A percentile compares a stretch with the other conserved stretches of the same genome.
phyloP scores from a whole-genome alignment of 2,888 invertebrate species.

The Catonia carolina region DNA sequence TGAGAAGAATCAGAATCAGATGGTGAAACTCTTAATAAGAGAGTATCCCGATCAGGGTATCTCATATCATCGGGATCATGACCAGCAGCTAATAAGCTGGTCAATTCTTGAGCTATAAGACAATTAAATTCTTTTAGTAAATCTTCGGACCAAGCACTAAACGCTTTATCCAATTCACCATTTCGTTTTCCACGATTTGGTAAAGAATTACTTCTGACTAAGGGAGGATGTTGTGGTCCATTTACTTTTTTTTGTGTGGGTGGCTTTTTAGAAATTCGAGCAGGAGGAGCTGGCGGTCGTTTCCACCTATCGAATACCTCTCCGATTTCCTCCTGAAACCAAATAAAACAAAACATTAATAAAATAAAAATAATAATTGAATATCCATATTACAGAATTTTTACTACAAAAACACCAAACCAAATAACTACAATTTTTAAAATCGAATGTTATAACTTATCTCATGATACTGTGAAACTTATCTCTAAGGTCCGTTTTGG shows the following conservation, averaged over 20 bases:
- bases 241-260: constrained; percentile 16
- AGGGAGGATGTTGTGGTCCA: constrained; percentile 9
- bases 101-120: constrained; percentile 33
- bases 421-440: no score
- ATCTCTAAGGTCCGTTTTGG: no score
- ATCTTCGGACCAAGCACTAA: constrained; percentile 35
- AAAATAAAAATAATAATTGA: no score
- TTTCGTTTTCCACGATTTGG: constrained; percentile 18
- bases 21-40: no score
- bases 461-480: no score
- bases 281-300: constrained; percentile 19
- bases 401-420: no score
- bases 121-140: constrained; percentile 37
- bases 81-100: constrained; percentile 12
- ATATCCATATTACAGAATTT: no score
- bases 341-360: constrained; percentile 24
- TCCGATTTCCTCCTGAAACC: constrained; percentile 40
- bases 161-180: constrained; percentile 24
- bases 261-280: constrained; percentile 17
- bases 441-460: no score
- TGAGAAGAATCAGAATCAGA: no score
- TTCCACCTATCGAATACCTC: constrained; percentile 41
- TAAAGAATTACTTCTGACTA: constrained; percentile 17
- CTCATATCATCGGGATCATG: background rate
- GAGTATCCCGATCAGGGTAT: background rate